phyloP scores from a whole-genome alignment of 2,113 vertebrate species.

The Sula dactylatra region DNA sequence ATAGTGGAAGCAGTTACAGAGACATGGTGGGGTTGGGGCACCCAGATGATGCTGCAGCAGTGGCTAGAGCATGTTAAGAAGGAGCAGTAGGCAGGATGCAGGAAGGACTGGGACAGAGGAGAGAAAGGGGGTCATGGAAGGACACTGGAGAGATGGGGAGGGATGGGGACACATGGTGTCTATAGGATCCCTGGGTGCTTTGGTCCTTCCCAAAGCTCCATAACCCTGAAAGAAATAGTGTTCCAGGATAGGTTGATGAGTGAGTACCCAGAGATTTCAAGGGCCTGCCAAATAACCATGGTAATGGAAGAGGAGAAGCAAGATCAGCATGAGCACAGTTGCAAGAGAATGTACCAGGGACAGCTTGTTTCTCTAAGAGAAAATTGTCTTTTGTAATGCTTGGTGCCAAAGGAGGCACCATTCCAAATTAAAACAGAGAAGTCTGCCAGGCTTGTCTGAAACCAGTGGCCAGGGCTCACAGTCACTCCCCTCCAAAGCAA shows the following conservation, averaged over 20 bases:
- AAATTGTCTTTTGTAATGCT: constrained; percentile 4
- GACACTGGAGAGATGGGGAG: neutral
- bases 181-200: neutral
- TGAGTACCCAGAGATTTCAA: neutral
- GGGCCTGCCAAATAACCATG: neutral
- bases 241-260: neutral
- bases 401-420: neutral
- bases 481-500: neutral
- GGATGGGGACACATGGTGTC: neutral
- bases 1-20: neutral
- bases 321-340: neutral
- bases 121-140: neutral
- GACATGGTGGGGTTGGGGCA: neutral
- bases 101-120: neutral
- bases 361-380: neutral
- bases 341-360: neutral
- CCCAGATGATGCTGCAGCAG: neutral
- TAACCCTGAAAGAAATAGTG: neutral
- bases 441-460: neutral
- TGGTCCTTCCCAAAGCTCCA: neutral
- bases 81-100: neutral
- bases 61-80: neutral
- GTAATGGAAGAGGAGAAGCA: neutral
- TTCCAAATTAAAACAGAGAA: constrained; percentile 17
- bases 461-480: neutral